Conservation (phyloP, 2,888 invertebrate species). For the Adineta ricciae region DNA sequence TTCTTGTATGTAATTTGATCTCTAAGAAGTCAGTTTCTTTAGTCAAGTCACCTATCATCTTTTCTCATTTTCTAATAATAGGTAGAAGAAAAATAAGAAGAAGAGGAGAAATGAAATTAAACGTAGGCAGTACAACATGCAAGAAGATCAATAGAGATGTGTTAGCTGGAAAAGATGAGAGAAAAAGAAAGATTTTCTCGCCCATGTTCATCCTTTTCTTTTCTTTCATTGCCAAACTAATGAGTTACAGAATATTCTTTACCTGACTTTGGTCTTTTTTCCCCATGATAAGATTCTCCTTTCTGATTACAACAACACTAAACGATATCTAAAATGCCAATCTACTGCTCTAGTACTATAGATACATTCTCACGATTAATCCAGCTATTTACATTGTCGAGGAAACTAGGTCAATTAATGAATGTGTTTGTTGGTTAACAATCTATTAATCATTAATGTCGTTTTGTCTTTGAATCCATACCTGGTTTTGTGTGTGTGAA, state of each 20-base stretch:
- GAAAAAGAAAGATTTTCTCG: not conserved
- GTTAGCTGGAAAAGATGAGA: not conserved
- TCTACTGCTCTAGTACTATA: too few relatives aligned
- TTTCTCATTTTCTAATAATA: not conserved
- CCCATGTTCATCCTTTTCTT: not conserved
- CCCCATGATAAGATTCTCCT: too few relatives aligned
- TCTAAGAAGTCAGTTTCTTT: not conserved
- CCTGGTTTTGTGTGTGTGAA: not conserved
- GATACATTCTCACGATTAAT: too few relatives aligned
- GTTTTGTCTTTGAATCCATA: too few relatives aligned
- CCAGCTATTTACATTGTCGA: too few relatives aligned
- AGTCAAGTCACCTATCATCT: not conserved
- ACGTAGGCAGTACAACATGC: not conserved
- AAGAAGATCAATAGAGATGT: not conserved
- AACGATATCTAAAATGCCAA: too few relatives aligned
- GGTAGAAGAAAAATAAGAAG: not conserved
- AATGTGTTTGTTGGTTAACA: too few relatives aligned
- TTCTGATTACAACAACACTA: too few relatives aligned
- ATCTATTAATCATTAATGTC: too few relatives aligned
- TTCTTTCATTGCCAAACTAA: not conserved
- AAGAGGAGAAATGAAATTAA: not conserved
- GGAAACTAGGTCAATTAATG: too few relatives aligned
- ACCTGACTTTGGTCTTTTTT: too few relatives aligned
- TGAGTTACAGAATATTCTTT: not conserved
- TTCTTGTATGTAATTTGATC: not conserved